Evolutionary conservation across 2,113 vertebrate species (phyloP), one percentile per base, ranked within the genome.

Genomic region (Neolamprologus toae): DNA sequence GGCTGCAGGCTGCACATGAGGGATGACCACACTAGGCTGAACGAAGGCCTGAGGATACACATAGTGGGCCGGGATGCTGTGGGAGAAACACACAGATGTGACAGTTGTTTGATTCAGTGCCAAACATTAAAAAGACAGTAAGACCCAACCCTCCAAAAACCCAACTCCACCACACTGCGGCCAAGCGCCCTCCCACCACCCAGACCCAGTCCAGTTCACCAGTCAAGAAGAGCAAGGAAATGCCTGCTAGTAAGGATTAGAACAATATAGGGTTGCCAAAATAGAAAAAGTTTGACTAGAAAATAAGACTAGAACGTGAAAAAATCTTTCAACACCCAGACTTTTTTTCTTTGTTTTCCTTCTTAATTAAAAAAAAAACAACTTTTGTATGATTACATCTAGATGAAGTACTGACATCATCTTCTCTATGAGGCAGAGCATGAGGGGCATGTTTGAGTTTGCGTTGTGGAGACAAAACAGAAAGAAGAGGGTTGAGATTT

Each of bases 11-110:
- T 99, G 98, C 40, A 99, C 97, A 5, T 99, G 98, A 5, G 98
- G 98, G 84, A 99, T 99, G 86, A 99, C 97, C 95, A 99, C 95
- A 90, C 98, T 98, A 4, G 98, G 98, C 96, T 99, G 98, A 94
- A 99, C 97, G 59, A 99, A 99, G 89, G 98, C 98, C 97, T 99
- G 98, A 49, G 98, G 98, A 94, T 99, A 99, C 92, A 99, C 97
- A 82, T 99, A 99, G 96, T 99, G 98, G 91, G 98, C 97, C 16
- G 98, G 98, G 91, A 99, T 98, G 97, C 98, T 99, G 97, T 90
- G 87, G 96, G 93, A 92, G 61, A 94, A 89, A 92, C 83, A 94
- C 42, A 93, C 10, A 94, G 45, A 92, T 28, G 59, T 63, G 23
- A 40, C 9, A 59, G 86, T 94, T 83, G 28, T 76, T 35, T 86